Conservation (phyloP, 2,888 invertebrate genomes). For the Lysandra bellargus region DNA sequence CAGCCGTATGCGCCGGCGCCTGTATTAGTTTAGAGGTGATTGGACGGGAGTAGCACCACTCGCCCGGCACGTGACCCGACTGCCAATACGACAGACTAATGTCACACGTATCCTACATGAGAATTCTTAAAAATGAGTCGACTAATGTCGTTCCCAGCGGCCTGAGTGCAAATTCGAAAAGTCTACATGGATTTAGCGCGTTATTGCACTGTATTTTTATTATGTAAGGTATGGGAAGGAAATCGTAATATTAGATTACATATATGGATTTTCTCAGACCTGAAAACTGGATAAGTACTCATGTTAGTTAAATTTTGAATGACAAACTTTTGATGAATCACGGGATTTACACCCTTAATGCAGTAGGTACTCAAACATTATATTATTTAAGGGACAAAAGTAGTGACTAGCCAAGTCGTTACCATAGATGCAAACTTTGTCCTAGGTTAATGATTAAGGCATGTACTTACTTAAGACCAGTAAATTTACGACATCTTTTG, state of each 20-base stretch:
- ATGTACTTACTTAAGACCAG: neutral
- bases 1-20: constrained; percentile 65
- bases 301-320: no score
- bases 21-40: constrained; percentile 73
- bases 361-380: no score
- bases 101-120: neutral
- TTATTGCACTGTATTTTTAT: no score
- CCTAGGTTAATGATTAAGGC: neutral
- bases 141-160: neutral
- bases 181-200: neutral
- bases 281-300: no score
- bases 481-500: neutral
- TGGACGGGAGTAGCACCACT: constrained; percentile 60
- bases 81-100: constrained; percentile 40
- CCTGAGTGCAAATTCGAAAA: neutral
- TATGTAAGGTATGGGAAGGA: no score
- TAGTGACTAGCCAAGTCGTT: no score
- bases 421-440: neutral
- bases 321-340: no score
- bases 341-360: no score
- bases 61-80: constrained; percentile 60
- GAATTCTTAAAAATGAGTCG: constrained; percentile 2
- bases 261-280: no score
- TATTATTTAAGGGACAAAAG: no score
- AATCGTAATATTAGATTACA: no score